These are phyloP conservation scores for Neodiprion lecontei DNA, from an alignment of 1,140 invertebrate genomes.

Conservation along the genomic window DNA sequence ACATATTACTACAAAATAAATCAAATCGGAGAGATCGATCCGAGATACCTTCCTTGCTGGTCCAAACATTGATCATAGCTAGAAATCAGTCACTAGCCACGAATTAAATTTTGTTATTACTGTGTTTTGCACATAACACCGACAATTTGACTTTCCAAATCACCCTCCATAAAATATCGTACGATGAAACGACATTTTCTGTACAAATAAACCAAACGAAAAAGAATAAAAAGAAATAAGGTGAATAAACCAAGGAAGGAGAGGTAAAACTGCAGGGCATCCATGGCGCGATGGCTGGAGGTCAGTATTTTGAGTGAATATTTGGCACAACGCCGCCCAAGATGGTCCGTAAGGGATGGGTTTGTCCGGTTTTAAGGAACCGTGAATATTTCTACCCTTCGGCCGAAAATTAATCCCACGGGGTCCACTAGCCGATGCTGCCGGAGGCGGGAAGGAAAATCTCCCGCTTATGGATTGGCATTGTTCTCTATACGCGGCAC, in stretches of 20 bases:
- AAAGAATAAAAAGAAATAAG: not conserved
- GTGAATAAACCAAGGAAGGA: constrained; percentile 2
- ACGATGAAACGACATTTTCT: too few species aligned
- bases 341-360: constrained; percentile 43
- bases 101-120: too few species aligned
- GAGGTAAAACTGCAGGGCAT: too few species aligned
- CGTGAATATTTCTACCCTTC: constrained; percentile 55
- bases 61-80: too few species aligned
- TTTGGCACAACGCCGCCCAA: constrained; percentile 52
- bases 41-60: too few species aligned
- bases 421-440: constrained; percentile 37
- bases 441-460: constrained; percentile 13
- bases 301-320: constrained; percentile 50
- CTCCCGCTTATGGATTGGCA: not conserved
- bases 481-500: constrained; percentile 9
- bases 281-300: constrained; percentile 21
- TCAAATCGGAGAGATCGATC: too few species aligned
- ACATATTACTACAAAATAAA: too few species aligned
- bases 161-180: too few species aligned
- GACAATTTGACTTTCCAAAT: too few species aligned
- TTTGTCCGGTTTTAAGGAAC: constrained; percentile 57
- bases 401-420: constrained; percentile 52
- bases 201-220: too few species aligned
- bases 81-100: too few species aligned
- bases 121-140: too few species aligned